Conservation (phyloP, 2,888 invertebrate species). For the Crepidodera aurea region DNA sequence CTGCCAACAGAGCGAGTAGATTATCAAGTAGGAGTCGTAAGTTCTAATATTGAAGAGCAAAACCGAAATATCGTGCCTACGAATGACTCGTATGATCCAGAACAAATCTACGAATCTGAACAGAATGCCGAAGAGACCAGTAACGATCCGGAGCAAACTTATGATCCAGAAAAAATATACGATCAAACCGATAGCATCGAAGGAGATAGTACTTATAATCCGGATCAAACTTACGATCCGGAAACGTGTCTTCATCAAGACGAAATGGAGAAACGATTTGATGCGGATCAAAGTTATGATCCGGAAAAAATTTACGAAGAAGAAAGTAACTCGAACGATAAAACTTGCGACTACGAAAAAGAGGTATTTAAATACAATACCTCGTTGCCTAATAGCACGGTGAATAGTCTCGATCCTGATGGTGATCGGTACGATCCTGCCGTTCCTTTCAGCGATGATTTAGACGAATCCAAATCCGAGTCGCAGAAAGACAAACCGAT, state of each 20-base stretch:
- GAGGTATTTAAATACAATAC: conserved; percentile 3
- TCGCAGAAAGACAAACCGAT: not conserved
- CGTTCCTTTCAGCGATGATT: conserved; percentile 17
- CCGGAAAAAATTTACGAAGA: conserved; percentile 29
- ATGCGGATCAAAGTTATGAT: conserved; percentile 30
- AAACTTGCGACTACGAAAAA: conserved; percentile 23
- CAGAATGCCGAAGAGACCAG: not conserved
- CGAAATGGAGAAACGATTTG: conserved; percentile 16
- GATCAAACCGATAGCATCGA: conserved; percentile 5
- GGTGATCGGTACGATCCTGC: conserved; percentile 27
- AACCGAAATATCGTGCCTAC: conserved; percentile 12
- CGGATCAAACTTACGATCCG: conserved; percentile 31
- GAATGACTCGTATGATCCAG: conserved; percentile 20
- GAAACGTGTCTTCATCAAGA: conserved; percentile 23
- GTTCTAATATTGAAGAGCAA: conserved; percentile 26
- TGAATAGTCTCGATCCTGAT: conserved; percentile 1
- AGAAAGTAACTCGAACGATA: conserved; percentile 13
- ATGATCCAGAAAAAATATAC: conserved; percentile 28
- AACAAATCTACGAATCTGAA: conserved; percentile 27
- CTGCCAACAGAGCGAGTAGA: conserved; percentile 33
- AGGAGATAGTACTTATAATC: conserved; percentile 34
- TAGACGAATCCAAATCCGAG: not conserved
- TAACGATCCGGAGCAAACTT: conserved; percentile 21
- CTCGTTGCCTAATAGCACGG: not conserved
- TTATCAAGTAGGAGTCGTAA: conserved; percentile 41